Evolutionary conservation across 2,797 vertebrate genomes (phyloP).

Genomic region (Phalloptychus januarius): DNA sequence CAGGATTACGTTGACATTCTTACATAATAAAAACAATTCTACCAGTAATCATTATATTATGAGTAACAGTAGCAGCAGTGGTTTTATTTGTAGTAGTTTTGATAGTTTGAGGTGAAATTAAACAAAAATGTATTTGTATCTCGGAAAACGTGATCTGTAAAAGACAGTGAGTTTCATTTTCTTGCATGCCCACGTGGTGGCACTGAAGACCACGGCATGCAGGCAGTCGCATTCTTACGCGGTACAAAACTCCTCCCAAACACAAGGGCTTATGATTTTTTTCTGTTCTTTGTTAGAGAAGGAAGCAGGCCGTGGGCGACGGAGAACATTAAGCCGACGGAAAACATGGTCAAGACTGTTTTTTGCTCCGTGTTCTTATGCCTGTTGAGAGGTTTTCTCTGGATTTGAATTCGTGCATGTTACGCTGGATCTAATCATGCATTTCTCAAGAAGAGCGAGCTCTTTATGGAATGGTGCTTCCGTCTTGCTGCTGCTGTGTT

Average conservation of each 20-base stretch:
- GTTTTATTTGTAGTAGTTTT: no score
- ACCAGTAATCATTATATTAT: no score
- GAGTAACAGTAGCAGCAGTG: no score
- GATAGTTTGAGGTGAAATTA: not conserved
- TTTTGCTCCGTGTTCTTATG: constrained; percentile 44
- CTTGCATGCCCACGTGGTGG: constrained; percentile 45
- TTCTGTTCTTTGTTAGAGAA: constrained; percentile 54
- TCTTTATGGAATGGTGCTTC: not conserved
- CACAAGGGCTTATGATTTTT: constrained; percentile 35
- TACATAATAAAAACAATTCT: not conserved
- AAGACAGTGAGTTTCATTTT: not conserved
- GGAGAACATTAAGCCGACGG: constrained; percentile 52
- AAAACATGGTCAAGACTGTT: constrained; percentile 36
- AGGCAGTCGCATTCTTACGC: constrained; percentile 3
- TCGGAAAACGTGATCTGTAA: not conserved
- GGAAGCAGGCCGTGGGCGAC: constrained; percentile 10
- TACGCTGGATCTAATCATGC: not conserved
- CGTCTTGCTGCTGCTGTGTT: constrained; percentile 27
- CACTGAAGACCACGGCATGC: constrained; percentile 56
- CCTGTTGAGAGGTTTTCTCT: not conserved
- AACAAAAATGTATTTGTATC: not conserved
- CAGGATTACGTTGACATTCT: not conserved
- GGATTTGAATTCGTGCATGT: no score
- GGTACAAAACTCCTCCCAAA: constrained; percentile 43
- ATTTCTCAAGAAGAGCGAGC: not conserved